These are phyloP conservation scores for Zelleria hepariella DNA, from an alignment of 2,888 invertebrate species.

Conservation along the genomic window DNA sequence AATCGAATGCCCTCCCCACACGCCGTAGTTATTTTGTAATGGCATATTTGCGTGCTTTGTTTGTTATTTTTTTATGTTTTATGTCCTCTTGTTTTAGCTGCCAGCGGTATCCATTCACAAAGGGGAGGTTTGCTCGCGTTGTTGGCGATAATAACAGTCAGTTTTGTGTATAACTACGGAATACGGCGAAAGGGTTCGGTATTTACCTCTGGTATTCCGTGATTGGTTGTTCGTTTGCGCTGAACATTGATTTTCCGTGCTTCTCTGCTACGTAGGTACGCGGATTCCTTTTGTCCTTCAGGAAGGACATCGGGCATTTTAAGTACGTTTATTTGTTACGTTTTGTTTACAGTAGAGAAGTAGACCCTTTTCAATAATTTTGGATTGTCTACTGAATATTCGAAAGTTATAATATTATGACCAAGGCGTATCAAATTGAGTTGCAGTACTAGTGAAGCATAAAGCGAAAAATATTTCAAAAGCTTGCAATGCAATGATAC, in stretches of 20 bases:
- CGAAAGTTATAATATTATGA: too few relatives aligned
- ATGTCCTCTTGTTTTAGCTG: constrained; percentile 26
- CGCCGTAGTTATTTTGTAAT: constrained; percentile 62
- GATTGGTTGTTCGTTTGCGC: background rate
- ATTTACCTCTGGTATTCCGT: constrained; percentile 4
- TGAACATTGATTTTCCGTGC: background rate
- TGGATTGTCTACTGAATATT: too few relatives aligned
- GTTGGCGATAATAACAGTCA: constrained; percentile 6
- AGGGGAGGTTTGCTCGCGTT: constrained; percentile 8
- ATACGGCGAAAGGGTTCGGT: constrained; percentile 3
- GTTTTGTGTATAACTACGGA: background rate
- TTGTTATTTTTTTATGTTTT: constrained; percentile 37
- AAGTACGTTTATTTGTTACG: background rate
- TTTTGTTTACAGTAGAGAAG: too few relatives aligned
- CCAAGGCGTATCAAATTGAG: too few relatives aligned
- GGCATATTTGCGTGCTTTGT: constrained; percentile 58
- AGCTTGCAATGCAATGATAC: too few relatives aligned
- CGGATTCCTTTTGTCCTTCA: background rate
- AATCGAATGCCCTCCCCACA: constrained; percentile 64
- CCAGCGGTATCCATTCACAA: constrained; percentile 9
- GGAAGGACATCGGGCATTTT: background rate
- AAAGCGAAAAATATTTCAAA: too few relatives aligned
- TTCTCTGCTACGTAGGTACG: background rate
- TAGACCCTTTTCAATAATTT: too few relatives aligned
- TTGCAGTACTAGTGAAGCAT: too few relatives aligned